These are phyloP conservation scores for Neostethus bicornis DNA, from an alignment of 2,797 vertebrate genomes.

Conservation along the genomic window DNA sequence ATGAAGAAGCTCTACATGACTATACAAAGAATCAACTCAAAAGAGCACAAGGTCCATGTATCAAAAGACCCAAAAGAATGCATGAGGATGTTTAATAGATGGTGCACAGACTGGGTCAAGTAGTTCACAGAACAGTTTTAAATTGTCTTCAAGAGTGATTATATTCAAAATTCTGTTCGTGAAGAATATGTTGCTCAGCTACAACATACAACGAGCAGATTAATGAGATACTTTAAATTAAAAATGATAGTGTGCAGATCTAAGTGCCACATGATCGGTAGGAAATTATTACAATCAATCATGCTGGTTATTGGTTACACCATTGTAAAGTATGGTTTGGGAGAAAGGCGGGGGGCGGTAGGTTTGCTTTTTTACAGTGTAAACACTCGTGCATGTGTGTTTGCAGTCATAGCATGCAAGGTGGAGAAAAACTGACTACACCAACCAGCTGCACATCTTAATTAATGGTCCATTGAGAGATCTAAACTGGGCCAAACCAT, in stretches of 20 bases:
- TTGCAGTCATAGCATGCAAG: not conserved
- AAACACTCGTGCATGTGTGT: slow-evolving; percentile 38
- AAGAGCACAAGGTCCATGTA: too few relatives aligned
- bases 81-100: slow-evolving; percentile 27
- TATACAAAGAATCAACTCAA: too few relatives aligned
- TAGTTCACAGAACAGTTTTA: slow-evolving; percentile 11
- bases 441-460: slow-evolving; percentile 60
- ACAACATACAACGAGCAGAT: slow-evolving; percentile 42
- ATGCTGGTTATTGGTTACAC: slow-evolving; percentile 52
- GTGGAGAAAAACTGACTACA: slow-evolving; percentile 38
- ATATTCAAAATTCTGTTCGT: slow-evolving; percentile 19
- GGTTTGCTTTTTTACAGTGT: slow-evolving; percentile 16
- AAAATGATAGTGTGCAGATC: slow-evolving; percentile 51
- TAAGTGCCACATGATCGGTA: slow-evolving; percentile 58
- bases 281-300: slow-evolving; percentile 64
- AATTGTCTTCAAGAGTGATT: slow-evolving; percentile 32
- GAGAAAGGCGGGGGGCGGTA: too few relatives aligned
- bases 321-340: too few relatives aligned
- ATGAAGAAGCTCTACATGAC: too few relatives aligned
- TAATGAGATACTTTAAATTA: slow-evolving; percentile 50
- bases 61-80: slow-evolving; percentile 15
- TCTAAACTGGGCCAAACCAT: slow-evolving; percentile 60
- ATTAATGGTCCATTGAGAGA: slow-evolving; percentile 61
- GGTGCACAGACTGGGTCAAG: too few relatives aligned
- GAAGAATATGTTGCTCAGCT: slow-evolving; percentile 36